phyloP scores from a whole-genome alignment of 2,888 invertebrate species.

The Ophion obscuratus region DNA sequence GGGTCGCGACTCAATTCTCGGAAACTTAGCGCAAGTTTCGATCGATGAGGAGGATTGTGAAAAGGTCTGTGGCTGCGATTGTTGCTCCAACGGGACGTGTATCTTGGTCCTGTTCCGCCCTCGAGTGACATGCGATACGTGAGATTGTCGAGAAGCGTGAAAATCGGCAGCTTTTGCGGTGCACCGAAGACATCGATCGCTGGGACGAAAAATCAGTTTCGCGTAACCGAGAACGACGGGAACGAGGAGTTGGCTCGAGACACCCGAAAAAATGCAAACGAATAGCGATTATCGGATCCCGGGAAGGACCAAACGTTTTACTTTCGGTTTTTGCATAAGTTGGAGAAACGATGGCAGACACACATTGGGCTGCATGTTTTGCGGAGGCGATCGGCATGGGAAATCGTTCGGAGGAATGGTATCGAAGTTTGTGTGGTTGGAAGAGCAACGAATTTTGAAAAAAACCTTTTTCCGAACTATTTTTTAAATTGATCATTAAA shows the following conservation, averaged over 20 bases:
- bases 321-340: too few species aligned
- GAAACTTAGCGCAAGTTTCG: constrained; percentile 22
- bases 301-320: not conserved
- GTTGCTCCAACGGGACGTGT: too few species aligned
- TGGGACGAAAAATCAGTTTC: not conserved
- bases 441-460: too few species aligned
- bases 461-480: too few species aligned
- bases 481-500: too few species aligned
- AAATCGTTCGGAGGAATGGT: too few species aligned
- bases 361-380: not conserved
- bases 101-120: too few species aligned
- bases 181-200: not conserved
- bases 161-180: too few species aligned
- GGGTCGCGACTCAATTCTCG: constrained; percentile 12
- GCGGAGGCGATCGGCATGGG: not conserved
- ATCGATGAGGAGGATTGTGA: not conserved
- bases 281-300: not conserved
- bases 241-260: not conserved
- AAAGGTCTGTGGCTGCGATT: too few species aligned
- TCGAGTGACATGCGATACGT: constrained; percentile 15
- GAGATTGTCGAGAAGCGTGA: too few species aligned
- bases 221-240: too few species aligned
- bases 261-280: not conserved
- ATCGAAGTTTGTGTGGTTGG: too few species aligned
- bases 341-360: not conserved